Conservation (phyloP, 2,797 vertebrate genomes). For the Chelon auratus region DNA sequence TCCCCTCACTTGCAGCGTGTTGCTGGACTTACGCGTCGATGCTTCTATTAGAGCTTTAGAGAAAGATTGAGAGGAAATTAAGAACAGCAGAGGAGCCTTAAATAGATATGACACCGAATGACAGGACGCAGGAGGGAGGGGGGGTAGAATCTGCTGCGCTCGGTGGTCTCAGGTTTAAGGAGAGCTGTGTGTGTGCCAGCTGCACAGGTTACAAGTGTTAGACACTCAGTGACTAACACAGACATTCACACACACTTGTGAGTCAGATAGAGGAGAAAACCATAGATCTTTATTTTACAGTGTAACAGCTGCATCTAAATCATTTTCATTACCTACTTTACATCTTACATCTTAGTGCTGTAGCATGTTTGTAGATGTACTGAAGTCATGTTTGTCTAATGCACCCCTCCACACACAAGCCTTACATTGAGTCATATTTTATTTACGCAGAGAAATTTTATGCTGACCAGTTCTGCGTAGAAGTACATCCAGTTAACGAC, state of each 20-base stretch:
- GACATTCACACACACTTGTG: slow-evolving; percentile 28
- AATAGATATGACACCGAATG: slow-evolving; percentile 79
- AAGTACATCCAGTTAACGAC: no score
- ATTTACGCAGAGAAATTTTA: no score
- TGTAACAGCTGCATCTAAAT: not conserved
- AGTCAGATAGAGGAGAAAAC: slow-evolving; percentile 30
- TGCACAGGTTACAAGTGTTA: slow-evolving; percentile 56
- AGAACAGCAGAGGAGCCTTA: slow-evolving; percentile 65
- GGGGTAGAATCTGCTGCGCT: slow-evolving; percentile 66
- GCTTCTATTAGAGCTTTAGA: slow-evolving; percentile 60
- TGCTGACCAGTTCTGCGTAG: no score
- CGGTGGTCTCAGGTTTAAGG: slow-evolving; percentile 73
- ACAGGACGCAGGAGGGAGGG: slow-evolving; percentile 52
- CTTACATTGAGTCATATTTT: no score
- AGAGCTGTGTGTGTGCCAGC: slow-evolving; percentile 43
- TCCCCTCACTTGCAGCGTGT: slow-evolving; percentile 11
- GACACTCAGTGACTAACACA: slow-evolving; percentile 37
- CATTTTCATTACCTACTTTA: not conserved
- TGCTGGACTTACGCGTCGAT: slow-evolving; percentile 45
- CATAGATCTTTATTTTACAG: slow-evolving; percentile 18
- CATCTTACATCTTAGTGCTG: not conserved
- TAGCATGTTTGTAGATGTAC: not conserved
- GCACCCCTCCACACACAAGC: no score
- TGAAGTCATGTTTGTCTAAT: no score
- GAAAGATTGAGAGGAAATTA: slow-evolving; percentile 59